Conservation (phyloP, 2,113 vertebrate species). For the Cebus imitator region DNA sequence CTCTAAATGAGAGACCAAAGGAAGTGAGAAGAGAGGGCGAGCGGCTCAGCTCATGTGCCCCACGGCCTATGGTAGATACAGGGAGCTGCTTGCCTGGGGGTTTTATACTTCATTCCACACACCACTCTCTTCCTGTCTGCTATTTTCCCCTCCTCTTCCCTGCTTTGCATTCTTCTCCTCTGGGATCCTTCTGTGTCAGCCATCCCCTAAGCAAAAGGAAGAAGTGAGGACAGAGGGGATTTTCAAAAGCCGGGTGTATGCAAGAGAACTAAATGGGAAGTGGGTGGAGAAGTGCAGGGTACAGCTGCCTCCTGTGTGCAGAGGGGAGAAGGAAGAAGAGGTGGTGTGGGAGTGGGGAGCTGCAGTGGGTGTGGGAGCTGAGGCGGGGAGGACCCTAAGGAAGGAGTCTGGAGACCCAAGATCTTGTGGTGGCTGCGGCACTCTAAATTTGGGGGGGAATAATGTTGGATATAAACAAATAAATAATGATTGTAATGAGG, state of each 20-base stretch:
- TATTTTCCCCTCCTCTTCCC: accelerated
- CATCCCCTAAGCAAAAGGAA: neutral
- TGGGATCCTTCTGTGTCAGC: neutral
- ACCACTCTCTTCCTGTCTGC: neutral
- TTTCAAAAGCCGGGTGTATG: neutral
- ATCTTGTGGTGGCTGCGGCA: neutral
- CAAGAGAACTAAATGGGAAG: neutral
- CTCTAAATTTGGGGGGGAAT: neutral
- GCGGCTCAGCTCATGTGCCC: accelerated
- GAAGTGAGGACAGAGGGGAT: neutral
- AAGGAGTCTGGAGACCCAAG: neutral
- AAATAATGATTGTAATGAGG: neutral
- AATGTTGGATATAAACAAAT: neutral
- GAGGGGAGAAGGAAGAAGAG: neutral
- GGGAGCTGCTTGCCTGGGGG: neutral
- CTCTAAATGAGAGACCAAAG: neutral
- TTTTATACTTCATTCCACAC: accelerated
- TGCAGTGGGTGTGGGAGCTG: neutral
- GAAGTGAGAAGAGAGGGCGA: neutral
- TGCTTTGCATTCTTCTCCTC: neutral
- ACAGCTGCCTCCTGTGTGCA: neutral
- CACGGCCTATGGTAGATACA: neutral
- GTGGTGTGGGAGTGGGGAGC: neutral
- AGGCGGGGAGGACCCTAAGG: neutral
- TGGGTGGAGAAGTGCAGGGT: neutral